A percentile compares a stretch with the other conserved stretches of the same genome.
Conservation (phyloP, 2,888 invertebrate genomes). For the Drosophila picticornis region DNA sequence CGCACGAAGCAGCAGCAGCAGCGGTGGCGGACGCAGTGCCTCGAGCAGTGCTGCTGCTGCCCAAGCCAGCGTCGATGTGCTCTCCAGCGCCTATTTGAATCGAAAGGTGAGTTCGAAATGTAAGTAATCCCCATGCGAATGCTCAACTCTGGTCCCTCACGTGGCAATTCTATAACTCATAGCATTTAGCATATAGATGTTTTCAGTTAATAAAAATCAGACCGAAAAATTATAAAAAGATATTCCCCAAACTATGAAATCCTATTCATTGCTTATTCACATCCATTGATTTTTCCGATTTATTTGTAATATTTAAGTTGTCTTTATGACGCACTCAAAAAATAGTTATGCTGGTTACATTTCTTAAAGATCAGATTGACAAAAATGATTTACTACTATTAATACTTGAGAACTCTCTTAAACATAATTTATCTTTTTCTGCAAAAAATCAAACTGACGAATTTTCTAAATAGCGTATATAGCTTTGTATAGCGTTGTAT, state of each 20-base stretch:
- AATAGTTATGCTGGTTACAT: neutral
- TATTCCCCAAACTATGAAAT: neutral
- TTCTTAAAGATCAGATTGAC: neutral
- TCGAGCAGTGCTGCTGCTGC: constrained; percentile 41
- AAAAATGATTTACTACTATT: neutral
- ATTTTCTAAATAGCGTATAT: neutral
- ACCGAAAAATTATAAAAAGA: neutral
- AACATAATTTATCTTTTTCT: too few relatives aligned
- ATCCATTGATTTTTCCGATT: neutral
- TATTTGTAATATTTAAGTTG: neutral
- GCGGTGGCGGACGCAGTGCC: constrained; percentile 57
- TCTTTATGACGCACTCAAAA: neutral
- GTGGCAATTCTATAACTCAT: neutral
- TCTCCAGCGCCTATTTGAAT: constrained; percentile 79
- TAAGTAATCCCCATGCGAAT: constrained; percentile 73
- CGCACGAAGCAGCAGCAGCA: constrained; percentile 58
- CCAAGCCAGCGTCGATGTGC: constrained; percentile 53
- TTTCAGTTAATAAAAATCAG: neutral
- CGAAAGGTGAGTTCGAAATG: constrained; percentile 83
- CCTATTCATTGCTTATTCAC: neutral
- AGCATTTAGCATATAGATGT: neutral
- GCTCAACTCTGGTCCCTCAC: constrained; percentile 12
- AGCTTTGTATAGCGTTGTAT: neutral
- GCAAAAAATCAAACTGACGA: neutral
- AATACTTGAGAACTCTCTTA: too few relatives aligned